Conservation (phyloP, 2,797 vertebrate genomes). For the Sternotherus odoratus region DNA sequence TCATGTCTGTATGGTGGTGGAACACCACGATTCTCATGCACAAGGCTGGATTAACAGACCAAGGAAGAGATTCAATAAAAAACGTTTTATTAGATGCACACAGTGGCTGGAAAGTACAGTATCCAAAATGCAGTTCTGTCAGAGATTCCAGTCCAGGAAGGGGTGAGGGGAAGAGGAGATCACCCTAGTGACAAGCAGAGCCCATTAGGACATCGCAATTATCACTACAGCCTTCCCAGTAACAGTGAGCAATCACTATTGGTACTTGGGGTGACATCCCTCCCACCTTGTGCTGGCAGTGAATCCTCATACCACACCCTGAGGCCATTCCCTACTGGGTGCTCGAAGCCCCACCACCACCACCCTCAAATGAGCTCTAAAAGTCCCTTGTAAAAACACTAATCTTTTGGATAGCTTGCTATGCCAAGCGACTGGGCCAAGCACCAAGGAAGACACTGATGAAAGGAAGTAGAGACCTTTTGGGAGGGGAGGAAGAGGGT, state of each 20-base stretch:
- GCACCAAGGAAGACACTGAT: neutral
- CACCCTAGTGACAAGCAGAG: neutral
- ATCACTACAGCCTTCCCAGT: neutral
- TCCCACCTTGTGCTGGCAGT: neutral
- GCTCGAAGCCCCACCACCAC: neutral
- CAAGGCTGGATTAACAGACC: neutral
- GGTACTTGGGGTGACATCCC: neutral
- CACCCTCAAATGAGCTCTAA: neutral
- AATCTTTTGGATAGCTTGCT: constrained; percentile 63
- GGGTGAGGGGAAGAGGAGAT: neutral
- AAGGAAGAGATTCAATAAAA: constrained; percentile 38
- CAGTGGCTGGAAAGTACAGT: constrained; percentile 49
- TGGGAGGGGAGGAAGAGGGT: neutral
- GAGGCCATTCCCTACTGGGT: neutral
- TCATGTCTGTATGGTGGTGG: neutral
- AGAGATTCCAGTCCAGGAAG: constrained; percentile 41
- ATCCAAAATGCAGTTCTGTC: constrained; percentile 10
- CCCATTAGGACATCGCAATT: constrained; percentile 28
- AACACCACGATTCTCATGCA: neutral
- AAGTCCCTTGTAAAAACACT: constrained; percentile 46
- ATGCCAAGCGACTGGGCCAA: neutral
- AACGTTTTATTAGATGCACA: constrained; percentile 67
- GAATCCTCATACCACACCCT: neutral
- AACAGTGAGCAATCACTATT: neutral
- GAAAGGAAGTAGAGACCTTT: neutral